Conservation (phyloP, 2,113 vertebrate genomes). For the Microtus montanus region DNA sequence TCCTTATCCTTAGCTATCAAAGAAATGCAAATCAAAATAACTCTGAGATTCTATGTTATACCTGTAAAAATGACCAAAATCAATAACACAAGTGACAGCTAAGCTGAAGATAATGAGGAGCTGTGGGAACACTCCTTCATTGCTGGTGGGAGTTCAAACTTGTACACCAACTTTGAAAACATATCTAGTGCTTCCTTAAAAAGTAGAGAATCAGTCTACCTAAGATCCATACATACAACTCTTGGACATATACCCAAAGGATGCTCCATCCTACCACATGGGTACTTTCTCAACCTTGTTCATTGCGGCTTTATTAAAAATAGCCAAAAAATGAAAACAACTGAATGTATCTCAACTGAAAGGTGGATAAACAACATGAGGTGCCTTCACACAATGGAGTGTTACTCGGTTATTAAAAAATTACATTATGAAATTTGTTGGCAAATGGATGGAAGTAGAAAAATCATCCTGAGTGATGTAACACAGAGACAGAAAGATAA, state of each 20-base stretch:
- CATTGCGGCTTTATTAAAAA: neutral
- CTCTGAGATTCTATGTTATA: neutral
- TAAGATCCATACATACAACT: neutral
- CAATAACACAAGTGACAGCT: neutral
- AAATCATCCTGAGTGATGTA: neutral
- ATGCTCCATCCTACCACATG: neutral
- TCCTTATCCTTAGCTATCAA: neutral
- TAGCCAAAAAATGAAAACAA: neutral
- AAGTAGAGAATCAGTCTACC: neutral
- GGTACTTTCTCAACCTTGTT: neutral
- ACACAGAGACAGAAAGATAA: neutral
- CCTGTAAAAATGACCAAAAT: neutral
- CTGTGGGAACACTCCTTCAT: neutral
- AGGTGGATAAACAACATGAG: neutral
- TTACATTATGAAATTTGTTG: neutral
- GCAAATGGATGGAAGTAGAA: neutral
- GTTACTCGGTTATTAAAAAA: neutral
- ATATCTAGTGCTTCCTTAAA: neutral
- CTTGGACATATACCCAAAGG: neutral
- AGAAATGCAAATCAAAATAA: neutral
- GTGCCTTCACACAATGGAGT: neutral
- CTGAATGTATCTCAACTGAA: neutral
- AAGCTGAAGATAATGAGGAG: neutral
- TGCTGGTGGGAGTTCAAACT: too few relatives aligned
- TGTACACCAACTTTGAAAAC: neutral